Evolutionary conservation across 2,888 invertebrate species (phyloP), one percentile per base, ranked within the genome.

Genomic region (Caenorhabditis panamensis): DNA sequence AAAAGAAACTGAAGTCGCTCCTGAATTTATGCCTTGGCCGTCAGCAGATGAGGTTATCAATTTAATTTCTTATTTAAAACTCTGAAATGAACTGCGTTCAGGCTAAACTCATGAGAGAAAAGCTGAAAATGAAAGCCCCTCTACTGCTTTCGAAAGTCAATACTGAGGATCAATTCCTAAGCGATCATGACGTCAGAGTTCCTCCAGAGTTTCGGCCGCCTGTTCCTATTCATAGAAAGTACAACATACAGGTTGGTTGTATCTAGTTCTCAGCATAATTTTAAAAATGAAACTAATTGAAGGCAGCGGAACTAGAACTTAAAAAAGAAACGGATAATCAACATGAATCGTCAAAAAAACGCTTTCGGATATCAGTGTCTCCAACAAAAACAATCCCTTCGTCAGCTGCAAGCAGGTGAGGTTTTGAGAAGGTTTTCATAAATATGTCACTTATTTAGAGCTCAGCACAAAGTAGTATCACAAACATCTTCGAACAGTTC

Each of bases 1-100:
- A 11, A 31, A 24, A 61, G 31, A 47, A 5, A 28, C 18, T 11
- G 77, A 73, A 28, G 71, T 78, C n/a, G 58, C 72, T 8, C 88
- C 86, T 26, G 73, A 88, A 20, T 90, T 90, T 69, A 88, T 88
- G 61, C 90, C 90, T 8, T 90, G 89, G 90, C 89, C 90, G 6
- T 88, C 90, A 1, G 85, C 87, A 18, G 88, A 89, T 51, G 89
- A 90, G 71, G 88, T 89, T 11, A 31, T 6, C n/a, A n/a, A n/a
- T n/a, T n/a, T n/a, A n/a, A n/a, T n/a, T n/a, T n/a, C n/a, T n/a
- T n/a, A 31, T 3, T 16, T 31, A 9, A 18, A 31, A 24, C 3
- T 26, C 13, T 20, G 2, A 5, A 49, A 26, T 26, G 22, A 26
- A 20, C 1, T 31, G 3, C 28, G 56, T 81, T 53, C 63, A 85